A percentile compares a stretch with the other conserved stretches of the same genome.
Evolutionary conservation across 53 echinoderm and acorn worm species (phyloP).

Genomic region (Glandiceps talaboti): DNA sequence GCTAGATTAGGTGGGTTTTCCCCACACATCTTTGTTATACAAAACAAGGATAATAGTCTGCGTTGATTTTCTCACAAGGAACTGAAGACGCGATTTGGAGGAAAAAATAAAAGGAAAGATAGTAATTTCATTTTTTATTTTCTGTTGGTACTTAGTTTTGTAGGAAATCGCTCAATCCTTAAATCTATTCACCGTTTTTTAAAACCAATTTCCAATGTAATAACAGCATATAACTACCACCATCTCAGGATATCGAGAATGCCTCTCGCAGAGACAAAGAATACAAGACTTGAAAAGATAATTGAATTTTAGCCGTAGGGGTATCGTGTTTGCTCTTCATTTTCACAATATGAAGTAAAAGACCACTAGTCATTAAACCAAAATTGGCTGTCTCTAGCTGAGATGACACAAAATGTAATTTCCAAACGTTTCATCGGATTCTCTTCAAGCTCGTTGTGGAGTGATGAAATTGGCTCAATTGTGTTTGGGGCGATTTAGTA

Average conservation of each 20-base stretch:
- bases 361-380: not conserved
- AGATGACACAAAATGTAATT: not conserved
- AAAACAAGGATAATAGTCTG: no score
- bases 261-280: not conserved
- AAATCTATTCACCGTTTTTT: not conserved
- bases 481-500: not conserved
- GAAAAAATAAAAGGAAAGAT: no score
- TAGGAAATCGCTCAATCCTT: not conserved
- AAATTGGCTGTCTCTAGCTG: not conserved
- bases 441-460: not conserved
- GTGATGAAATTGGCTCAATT: not conserved
- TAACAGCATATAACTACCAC: not conserved
- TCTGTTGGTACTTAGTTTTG: no score
- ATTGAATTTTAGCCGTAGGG: not conserved
- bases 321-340: not conserved
- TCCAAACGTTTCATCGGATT: not conserved
- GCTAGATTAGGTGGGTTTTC: no score
- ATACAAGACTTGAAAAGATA: not conserved
- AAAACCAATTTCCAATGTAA: not conserved
- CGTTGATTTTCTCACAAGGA: no score
- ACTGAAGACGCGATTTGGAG: no score
- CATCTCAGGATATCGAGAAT: not conserved
- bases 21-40: no score
- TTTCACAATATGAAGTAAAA: not conserved
- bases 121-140: no score